Base-by-base conservation (phyloP, 1,140 invertebrate species). In the Atta texana region DNA sequence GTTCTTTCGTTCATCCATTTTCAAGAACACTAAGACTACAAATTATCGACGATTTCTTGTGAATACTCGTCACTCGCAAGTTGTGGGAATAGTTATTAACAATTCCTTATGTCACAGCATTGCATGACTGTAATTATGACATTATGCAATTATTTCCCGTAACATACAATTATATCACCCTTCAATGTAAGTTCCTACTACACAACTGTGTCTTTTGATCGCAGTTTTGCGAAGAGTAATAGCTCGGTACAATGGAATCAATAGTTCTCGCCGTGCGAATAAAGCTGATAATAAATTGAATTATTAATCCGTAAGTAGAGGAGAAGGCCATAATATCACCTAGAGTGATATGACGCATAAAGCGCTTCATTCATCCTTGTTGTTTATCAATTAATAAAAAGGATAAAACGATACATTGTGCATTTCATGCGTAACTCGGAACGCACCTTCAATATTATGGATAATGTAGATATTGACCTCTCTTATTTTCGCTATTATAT, bases 71-170 rank as follows among this genome's bases (percentile, higher is more conserved):
- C 18, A 53, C 44, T 51, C 21, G 76, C 5, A 31, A 49, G 18
- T 10, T 31, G 24, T 28, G 14, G 28, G 53, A 66, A 66, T 34
- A 39, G 64, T 8, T 66, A 66, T 66, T 39, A 78, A 31, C 34
- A 51, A 78, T 78, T 78, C 39, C 39, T n/a, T 78, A 39, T 66
- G 61, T 66, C 39, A 44, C 12, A 14, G 18, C 24, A 51, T 18
- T n/a, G 66, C 24, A 31, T 24, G 61, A 5, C 3, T 3, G 28
- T 53, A 51, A 34, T 78, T 78, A 78, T 5, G 57, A n/a, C 18
- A 51, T 66, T 78, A 78, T 5, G 76, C 24, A 66, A 66, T 78
- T 78, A 78, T 66, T 66, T 66, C 39, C 61, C 10, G 12, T 12
- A 12, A 6, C 24, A 21, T 77, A 77, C 6, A 39, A 57, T 61